These are phyloP conservation scores for Aegithalos caudatus DNA, from an alignment of 2,113 vertebrate species.

Conservation along the genomic window DNA sequence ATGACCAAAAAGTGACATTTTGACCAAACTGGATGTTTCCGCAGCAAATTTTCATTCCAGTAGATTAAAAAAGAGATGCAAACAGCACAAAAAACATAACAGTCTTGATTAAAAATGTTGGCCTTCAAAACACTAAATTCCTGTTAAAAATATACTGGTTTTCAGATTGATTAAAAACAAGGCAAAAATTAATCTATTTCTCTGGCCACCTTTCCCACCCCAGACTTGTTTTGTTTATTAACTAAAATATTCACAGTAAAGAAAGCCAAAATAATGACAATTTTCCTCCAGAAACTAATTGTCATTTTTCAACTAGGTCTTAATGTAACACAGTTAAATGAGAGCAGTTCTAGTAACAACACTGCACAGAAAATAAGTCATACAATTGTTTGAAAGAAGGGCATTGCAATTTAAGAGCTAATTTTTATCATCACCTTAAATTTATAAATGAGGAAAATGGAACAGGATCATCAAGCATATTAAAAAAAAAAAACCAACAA, in stretches of 20 bases:
- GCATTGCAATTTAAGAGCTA: conserved; percentile 8
- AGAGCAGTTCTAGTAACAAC: not conserved
- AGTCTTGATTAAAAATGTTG: conserved; percentile 42
- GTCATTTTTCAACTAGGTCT: conserved; percentile 17
- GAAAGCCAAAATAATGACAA: conserved; percentile 30
- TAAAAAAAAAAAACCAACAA: not conserved
- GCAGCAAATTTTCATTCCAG: not conserved
- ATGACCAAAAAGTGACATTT: conserved; percentile 55
- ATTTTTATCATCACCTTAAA: conserved; percentile 11
- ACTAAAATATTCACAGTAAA: conserved; percentile 16
- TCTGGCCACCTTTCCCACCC: not conserved
- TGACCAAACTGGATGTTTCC: conserved; percentile 23
- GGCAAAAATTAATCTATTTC: conserved; percentile 19
- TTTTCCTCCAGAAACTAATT: conserved; percentile 20
- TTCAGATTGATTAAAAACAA: conserved; percentile 15
- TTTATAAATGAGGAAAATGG: conserved; percentile 6
- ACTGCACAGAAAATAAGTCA: not conserved
- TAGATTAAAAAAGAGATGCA: conserved; percentile 44
- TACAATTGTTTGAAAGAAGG: not conserved
- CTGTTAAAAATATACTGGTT: not conserved
- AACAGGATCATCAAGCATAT: not conserved
- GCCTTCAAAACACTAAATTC: conserved; percentile 29
- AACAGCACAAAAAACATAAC: not conserved
- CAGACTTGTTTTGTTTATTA: conserved; percentile 25
- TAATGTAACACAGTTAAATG: conserved; percentile 13